Percentiles rank a stretch among this genome's conserved stretches.
Conservation (phyloP, 2,113 vertebrate species). For the mouse (Mus musculus) region DNA sequence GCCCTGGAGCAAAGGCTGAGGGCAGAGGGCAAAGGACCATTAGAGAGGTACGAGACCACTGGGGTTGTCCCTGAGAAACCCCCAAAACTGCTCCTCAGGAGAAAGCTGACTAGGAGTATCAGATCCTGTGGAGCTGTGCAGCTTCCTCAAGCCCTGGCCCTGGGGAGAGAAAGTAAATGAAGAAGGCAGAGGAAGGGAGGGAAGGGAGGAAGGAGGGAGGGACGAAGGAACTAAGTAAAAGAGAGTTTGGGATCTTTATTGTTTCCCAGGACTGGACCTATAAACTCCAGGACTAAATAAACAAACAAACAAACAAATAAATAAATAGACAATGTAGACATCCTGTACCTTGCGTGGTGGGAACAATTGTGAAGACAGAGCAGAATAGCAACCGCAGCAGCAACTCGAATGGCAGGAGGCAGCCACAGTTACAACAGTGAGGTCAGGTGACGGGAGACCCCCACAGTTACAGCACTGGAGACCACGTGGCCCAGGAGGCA, state of each 20-base stretch:
- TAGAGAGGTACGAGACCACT: neutral
- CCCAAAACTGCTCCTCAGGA: neutral
- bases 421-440: neutral
- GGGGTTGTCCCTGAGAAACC: neutral
- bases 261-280: neutral
- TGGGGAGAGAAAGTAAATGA: neutral
- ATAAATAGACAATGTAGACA: neutral
- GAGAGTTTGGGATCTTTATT: neutral
- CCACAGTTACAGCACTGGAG: neutral
- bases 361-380: neutral
- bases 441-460: neutral
- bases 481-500: neutral
- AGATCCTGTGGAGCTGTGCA: neutral
- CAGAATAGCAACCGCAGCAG: neutral
- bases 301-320: neutral
- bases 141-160: neutral
- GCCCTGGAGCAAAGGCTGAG: neutral
- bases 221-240: no score
- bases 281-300: neutral
- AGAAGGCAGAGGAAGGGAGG: neutral
- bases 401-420: neutral
- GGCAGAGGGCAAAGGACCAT: neutral
- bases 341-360: neutral
- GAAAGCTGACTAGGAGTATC: neutral
- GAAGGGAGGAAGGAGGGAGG: no score